A percentile compares a stretch with the other conserved stretches of the same genome.
phyloP scores from a whole-genome alignment of 2,888 invertebrate genomes.

The Phortica magna region DNA sequence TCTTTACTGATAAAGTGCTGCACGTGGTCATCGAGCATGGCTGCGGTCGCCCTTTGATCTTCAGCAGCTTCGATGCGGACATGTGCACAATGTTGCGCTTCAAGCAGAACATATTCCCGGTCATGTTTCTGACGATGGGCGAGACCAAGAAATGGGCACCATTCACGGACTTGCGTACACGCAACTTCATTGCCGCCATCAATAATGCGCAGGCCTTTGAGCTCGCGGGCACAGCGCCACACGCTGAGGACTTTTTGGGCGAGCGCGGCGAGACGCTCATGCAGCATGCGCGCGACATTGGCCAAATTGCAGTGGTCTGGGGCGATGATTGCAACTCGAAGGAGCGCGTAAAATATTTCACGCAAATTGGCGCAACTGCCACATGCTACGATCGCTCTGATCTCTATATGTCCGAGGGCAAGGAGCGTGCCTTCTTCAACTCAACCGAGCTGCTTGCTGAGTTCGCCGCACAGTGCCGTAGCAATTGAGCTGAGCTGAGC shows the following conservation, averaged over 20 bases:
- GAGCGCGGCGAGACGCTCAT: constrained; percentile 84
- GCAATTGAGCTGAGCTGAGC: constrained; percentile 32
- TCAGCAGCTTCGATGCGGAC: constrained; percentile 97
- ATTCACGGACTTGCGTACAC: constrained; percentile 91
- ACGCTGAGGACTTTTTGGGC: constrained; percentile 92
- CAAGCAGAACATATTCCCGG: constrained; percentile 98
- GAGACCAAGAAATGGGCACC: constrained; percentile 79
- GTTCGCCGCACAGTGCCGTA: constrained; percentile 67
- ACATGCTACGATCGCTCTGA: constrained; percentile 97
- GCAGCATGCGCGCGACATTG: constrained; percentile 84
- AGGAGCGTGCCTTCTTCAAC: constrained; percentile 69
- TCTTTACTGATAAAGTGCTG: constrained; percentile 91
- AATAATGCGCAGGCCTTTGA: constrained; percentile 89
- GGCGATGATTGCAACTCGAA: constrained; percentile 96
- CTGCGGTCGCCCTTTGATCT: constrained; percentile 89
- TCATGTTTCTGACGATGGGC: constrained; percentile 87
- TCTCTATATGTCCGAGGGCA: constrained; percentile 67
- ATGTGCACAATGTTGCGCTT: constrained; percentile 94
- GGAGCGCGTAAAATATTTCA: constrained; percentile 89
- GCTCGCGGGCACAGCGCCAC: constrained; percentile 93
- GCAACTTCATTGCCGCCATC: constrained; percentile 88
- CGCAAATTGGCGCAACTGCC: constrained; percentile 93
- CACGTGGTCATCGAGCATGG: constrained; percentile 89
- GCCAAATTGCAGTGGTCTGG: constrained; percentile 96
- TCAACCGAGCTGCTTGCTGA: constrained; percentile 61